Percentiles rank a stretch among this genome's conserved stretches.
These are phyloP conservation scores for Geococcyx californianus DNA, from an alignment of 2,113 vertebrate species.

Conservation along the genomic window DNA sequence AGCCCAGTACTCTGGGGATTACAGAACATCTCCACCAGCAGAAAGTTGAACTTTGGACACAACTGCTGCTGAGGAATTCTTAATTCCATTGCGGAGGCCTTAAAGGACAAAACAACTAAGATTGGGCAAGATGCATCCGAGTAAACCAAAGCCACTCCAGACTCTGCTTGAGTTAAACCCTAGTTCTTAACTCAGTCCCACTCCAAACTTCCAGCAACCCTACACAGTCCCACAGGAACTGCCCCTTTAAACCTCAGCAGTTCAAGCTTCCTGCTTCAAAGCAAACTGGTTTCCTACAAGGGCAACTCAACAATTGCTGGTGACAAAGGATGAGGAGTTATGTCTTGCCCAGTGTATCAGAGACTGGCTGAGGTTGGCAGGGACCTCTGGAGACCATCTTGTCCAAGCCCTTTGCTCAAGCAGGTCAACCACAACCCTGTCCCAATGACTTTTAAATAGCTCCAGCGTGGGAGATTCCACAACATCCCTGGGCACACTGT, in stretches of 20 bases:
- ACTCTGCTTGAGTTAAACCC: not conserved
- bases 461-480: not conserved
- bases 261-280: conserved; percentile 25
- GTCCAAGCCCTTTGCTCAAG: not conserved
- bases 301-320: conserved; percentile 32
- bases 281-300: conserved; percentile 11
- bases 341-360: not conserved
- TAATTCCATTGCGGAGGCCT: not conserved
- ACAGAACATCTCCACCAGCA: not conserved
- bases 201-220: not conserved
- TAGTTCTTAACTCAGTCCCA: not conserved
- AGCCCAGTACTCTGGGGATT: not conserved
- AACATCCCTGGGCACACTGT: not conserved
- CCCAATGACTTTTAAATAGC: not conserved
- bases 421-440: not conserved
- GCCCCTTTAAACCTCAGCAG: not conserved
- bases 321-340: conserved; percentile 27
- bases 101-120: no score
- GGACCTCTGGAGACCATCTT: not conserved
- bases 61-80: not conserved
- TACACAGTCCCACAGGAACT: not conserved
- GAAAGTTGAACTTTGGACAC: not conserved
- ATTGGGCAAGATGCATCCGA: not conserved
- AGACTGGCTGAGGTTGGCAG: not conserved
- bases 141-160: not conserved